Evolutionary conservation across 1,140 invertebrate species (phyloP), one percentile per base, ranked within the genome.

Genomic region (Meloidogyne floridensis): DNA sequence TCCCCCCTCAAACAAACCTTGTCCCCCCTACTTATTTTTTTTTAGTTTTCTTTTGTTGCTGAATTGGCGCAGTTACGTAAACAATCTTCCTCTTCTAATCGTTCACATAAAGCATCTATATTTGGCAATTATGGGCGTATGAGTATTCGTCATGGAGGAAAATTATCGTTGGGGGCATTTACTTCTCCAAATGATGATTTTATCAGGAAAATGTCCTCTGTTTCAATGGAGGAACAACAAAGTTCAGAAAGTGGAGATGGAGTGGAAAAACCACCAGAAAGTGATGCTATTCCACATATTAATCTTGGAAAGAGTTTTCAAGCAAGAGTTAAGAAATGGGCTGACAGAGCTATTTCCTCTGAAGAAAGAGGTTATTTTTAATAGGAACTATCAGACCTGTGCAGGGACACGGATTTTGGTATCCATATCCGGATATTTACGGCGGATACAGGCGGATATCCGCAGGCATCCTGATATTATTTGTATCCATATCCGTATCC

Each of bases 231-330:
- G 73, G 73, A 86, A 76, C 32, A 20, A 20, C 70, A 53, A 80
- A 82, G 77, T 65, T 65, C 42, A 65, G 78, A 32, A 87, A 82
- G 72, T 80, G 82, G 54, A 51, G 76, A 20, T 51, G 75, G 80
- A 77, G 32, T 75, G 10, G 51, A 65, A 20, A 32, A 20, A 47
- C 74, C 54, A 8, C 75, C 75, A 20, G 83, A 82, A 74, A 83
- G 71, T 20, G 83, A 75, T 81, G 59, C 72, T 59, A 71, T 72
- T n/a, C 70, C 72, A 42, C 93, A 95, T 90, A 95, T 98, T 32
- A 98, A 98, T 88, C 93, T 98, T 71, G 96, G 96, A 0, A 91
- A 93, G 8, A 93, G 94, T 59, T 96, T 94, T 91, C 97, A 98
- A 91, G 95, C 95, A 0, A 74, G 86, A 70, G 90, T 90, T 13